Evolutionary conservation across 2,888 invertebrate species (phyloP).

Genomic region (Tholera decimalis): DNA sequence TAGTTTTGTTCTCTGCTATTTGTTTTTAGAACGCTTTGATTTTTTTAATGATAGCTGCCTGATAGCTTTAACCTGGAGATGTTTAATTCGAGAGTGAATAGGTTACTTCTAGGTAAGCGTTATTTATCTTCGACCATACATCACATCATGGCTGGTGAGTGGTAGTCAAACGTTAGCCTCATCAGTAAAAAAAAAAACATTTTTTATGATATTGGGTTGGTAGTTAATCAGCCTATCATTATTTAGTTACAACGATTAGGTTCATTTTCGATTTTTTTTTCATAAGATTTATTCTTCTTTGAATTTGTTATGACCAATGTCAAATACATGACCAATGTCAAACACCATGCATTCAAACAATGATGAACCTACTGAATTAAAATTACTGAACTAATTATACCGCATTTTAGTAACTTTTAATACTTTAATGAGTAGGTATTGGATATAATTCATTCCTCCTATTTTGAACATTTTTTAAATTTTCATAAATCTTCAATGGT

Average conservation of each 20-base stretch:
- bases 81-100: too few species aligned
- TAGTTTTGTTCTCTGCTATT: not conserved
- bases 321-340: conserved; percentile 7
- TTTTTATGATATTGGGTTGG: too few species aligned
- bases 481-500: not conserved
- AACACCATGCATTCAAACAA: not conserved
- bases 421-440: not conserved
- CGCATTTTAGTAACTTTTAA: too few species aligned
- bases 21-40: not conserved
- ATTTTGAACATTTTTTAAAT: not conserved
- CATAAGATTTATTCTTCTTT: conserved; percentile 17
- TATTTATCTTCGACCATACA: too few species aligned
- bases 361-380: conserved; percentile 12
- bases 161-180: too few species aligned
- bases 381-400: conserved; percentile 4
- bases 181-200: too few species aligned
- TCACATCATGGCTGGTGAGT: too few species aligned
- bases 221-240: too few species aligned
- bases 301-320: not conserved
- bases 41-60: too few species aligned
- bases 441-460: not conserved
- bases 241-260: not conserved
- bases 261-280: not conserved
- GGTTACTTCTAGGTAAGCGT: too few species aligned
- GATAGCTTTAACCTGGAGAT: too few species aligned